Evolutionary conservation across 2,888 invertebrate genomes (phyloP).

Genomic region (Rhagonycha lutea): DNA sequence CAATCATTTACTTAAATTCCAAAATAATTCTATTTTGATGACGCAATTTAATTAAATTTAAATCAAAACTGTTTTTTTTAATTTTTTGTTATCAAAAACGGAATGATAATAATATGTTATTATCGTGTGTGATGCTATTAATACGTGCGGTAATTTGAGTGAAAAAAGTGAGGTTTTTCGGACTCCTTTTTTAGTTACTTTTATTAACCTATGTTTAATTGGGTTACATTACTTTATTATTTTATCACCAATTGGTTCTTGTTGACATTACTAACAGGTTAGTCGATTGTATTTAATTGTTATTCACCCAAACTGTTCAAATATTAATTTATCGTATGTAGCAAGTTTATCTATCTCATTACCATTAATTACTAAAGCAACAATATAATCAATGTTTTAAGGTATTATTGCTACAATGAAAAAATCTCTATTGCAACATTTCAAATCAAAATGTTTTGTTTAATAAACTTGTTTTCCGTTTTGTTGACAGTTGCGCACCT

Average conservation of each 20-base stretch:
- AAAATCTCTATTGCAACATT: neutral
- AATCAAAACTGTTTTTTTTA: neutral
- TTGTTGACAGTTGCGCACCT: constrained; percentile 9
- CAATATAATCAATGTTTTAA: neutral
- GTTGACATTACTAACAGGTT: constrained; percentile 9
- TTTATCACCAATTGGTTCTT: neutral
- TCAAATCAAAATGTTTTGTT: neutral
- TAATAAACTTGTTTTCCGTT: neutral
- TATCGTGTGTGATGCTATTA: constrained; percentile 5
- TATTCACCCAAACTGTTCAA: neutral
- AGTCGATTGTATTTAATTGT: neutral
- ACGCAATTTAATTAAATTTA: neutral
- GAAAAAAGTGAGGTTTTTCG: constrained; percentile 14
- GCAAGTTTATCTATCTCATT: neutral
- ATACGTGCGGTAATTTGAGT: constrained; percentile 14
- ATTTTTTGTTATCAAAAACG: neutral
- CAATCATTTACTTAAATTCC: constrained; percentile 14
- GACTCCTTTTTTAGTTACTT: constrained; percentile 13
- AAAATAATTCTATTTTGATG: constrained; percentile 3
- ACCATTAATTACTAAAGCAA: neutral
- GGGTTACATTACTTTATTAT: constrained; percentile 3
- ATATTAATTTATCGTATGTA: neutral
- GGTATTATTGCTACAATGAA: neutral
- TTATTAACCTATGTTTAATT: neutral
- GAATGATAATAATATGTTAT: neutral